These are phyloP conservation scores for Thermophis baileyi DNA, from an alignment of 2,113 vertebrate genomes.

Conservation along the genomic window DNA sequence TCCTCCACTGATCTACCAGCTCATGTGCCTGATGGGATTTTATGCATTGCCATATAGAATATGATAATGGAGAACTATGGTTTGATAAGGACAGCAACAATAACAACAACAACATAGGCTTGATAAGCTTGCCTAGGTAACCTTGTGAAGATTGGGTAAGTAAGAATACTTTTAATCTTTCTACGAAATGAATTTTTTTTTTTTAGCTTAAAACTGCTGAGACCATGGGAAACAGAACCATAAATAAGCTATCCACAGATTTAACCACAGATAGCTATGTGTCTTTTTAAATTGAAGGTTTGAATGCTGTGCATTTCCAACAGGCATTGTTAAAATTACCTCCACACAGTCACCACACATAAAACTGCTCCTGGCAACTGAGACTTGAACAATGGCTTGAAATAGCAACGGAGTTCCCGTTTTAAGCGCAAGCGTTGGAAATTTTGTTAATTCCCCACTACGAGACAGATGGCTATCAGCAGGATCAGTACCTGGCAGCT, in stretches of 20 bases:
- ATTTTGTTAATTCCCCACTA: slow-evolving; percentile 3
- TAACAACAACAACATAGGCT: not conserved
- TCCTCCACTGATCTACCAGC: not conserved
- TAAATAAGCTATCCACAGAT: not conserved
- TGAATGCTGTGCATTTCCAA: not conserved
- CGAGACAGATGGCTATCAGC: slow-evolving; percentile 16
- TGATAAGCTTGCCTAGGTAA: not conserved
- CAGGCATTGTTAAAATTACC: not conserved
- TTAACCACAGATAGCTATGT: not conserved
- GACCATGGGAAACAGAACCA: not conserved
- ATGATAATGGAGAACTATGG: not conserved
- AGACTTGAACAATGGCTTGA: slow-evolving; percentile 2
- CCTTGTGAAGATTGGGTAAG: not conserved
- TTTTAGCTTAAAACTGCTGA: not conserved
- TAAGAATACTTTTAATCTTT: not conserved
- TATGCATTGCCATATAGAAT: not conserved
- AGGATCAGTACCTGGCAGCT: slow-evolving; percentile 18
- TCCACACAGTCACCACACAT: not conserved
- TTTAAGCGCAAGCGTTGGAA: not conserved
- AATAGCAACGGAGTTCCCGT: not conserved
- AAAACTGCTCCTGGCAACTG: not conserved
- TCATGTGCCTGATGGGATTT: not conserved
- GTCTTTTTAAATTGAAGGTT: not conserved
- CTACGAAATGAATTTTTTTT: not conserved
- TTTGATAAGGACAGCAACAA: not conserved